Evolutionary conservation across 23 tunicate species (phyloP).

Genomic region (Oikopleura vanhoeffeni): DNA sequence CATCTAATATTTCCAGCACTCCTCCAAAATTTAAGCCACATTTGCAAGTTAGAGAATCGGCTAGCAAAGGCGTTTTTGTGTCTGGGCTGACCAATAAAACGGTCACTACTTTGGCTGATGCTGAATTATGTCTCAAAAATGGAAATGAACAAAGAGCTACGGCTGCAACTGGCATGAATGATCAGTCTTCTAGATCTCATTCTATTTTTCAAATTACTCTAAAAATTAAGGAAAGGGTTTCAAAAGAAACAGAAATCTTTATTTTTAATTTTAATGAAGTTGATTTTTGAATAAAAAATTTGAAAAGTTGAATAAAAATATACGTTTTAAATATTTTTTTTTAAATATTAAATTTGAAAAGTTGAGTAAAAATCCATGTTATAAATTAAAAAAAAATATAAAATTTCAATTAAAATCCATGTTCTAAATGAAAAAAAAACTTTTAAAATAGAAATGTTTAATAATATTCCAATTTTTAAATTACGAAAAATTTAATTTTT

Average conservation of each 20-base stretch:
- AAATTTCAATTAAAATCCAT: no score
- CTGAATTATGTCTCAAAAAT: slow-evolving; percentile 29
- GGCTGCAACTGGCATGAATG: slow-evolving; percentile 49
- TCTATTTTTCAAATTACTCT: slow-evolving; percentile 40
- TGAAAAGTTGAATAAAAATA: no score
- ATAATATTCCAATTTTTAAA: no score
- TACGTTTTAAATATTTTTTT: no score
- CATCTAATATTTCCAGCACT: not conserved
- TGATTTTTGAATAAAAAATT: not conserved
- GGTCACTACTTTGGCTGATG: slow-evolving; percentile 25
- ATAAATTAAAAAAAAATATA: no score
- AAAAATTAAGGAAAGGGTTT: slow-evolving; percentile 32
- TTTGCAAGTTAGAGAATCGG: slow-evolving; percentile 30
- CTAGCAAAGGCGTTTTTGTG: slow-evolving; percentile 33
- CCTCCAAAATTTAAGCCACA: not conserved
- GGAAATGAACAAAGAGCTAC: slow-evolving; percentile 23
- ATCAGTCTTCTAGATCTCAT: slow-evolving; percentile 51
- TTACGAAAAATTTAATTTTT: no score
- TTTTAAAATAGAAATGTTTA: no score
- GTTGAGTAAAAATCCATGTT: no score
- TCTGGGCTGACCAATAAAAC: slow-evolving; percentile 24
- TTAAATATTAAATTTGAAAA: no score
- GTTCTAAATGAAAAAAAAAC: no score
- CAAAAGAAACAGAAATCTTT: slow-evolving; percentile 25
- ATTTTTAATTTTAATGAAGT: no score